Percentiles rank a stretch among this genome's conserved stretches.
Conservation (phyloP, 2,113 vertebrate genomes). For the Xenopus borealis region DNA sequence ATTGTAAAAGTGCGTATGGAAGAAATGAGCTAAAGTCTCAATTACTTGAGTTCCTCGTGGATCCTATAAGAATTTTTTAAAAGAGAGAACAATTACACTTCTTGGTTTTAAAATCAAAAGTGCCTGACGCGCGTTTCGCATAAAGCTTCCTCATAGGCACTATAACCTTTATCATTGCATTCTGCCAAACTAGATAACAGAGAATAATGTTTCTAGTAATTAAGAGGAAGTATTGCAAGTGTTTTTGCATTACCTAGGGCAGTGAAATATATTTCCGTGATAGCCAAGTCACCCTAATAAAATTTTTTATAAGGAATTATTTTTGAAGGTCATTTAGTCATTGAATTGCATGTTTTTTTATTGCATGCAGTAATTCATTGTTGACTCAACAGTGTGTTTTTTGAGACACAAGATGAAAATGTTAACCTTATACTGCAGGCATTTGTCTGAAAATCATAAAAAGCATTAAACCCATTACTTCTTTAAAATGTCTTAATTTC, state of each 20-base stretch:
- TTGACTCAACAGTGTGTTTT: slow-evolving; percentile 9
- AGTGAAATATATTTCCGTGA: slow-evolving; percentile 36
- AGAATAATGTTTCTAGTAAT: slow-evolving; percentile 8
- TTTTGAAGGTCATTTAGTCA: slow-evolving; percentile 40
- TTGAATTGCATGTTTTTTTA: background rate
- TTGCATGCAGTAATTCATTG: slow-evolving; percentile 14
- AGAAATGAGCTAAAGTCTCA: no score
- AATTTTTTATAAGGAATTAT: slow-evolving; percentile 37
- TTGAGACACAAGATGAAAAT: slow-evolving; percentile 13
- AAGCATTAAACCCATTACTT: slow-evolving; percentile 26
- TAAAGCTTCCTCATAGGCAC: no score
- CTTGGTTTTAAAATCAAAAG: no score
- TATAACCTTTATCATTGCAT: background rate
- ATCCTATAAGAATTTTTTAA: no score
- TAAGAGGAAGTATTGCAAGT: slow-evolving; percentile 8
- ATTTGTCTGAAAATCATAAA: slow-evolving; percentile 40
- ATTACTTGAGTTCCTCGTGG: no score
- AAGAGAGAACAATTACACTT: no score
- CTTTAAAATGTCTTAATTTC: slow-evolving; percentile 37
- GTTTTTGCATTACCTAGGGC: slow-evolving; percentile 33
- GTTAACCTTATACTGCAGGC: slow-evolving; percentile 14
- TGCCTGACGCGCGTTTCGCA: no score
- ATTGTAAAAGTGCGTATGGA: no score
- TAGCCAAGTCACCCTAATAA: slow-evolving; percentile 15
- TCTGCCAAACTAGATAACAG: slow-evolving; percentile 24